Percentiles rank a stretch among this genome's conserved stretches.
These are phyloP conservation scores for Chauna torquata DNA, from an alignment of 2,113 vertebrate genomes.

Conservation along the genomic window DNA sequence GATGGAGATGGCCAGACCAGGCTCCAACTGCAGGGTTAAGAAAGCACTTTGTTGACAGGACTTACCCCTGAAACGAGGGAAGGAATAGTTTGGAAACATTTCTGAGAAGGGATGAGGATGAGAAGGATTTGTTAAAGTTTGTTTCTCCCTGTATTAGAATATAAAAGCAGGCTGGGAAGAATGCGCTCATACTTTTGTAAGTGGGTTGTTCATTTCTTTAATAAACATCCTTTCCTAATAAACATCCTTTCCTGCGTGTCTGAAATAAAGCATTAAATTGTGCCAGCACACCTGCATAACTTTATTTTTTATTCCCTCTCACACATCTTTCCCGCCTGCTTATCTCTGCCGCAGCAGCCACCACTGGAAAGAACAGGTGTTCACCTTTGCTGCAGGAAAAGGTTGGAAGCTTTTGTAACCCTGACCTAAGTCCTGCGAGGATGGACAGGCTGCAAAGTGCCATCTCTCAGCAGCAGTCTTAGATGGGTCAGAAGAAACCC, in stretches of 20 bases:
- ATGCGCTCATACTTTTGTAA: neutral
- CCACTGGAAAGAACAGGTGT: neutral
- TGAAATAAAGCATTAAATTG: neutral
- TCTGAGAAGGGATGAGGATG: neutral
- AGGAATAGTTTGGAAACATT: neutral
- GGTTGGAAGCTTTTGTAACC: neutral
- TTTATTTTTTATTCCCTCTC: neutral
- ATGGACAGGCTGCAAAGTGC: fast-evolving
- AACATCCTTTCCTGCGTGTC: neutral
- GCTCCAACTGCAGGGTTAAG: neutral
- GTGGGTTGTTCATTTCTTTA: neutral
- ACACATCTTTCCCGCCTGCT: neutral
- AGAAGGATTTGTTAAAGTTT: neutral
- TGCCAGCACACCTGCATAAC: neutral
- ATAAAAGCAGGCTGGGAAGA: neutral
- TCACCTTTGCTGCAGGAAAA: neutral
- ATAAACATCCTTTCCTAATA: neutral
- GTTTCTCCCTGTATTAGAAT: neutral
- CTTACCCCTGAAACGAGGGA: neutral
- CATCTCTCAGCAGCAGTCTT: neutral
- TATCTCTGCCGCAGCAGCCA: constrained; percentile 2
- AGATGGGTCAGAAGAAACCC: neutral
- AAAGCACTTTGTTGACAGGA: neutral
- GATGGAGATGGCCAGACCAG: neutral
- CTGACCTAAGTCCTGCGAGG: neutral